Base-by-base conservation (phyloP, 2,888 invertebrate genomes). In the Boloria euphrosyne region DNA sequence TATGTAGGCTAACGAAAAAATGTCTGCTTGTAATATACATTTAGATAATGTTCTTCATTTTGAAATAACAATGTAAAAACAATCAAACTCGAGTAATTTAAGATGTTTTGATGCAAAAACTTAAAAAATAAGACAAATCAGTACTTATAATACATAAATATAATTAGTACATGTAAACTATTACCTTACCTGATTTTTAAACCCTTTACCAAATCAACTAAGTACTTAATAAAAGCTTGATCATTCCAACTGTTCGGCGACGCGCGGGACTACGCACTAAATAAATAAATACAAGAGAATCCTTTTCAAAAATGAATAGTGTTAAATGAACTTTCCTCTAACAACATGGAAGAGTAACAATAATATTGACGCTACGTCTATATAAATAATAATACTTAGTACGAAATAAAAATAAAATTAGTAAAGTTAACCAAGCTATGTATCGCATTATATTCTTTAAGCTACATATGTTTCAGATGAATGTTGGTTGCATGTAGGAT, bases 321-420 rank as follows among this genome's bases (percentile, higher is more conserved):
- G 13, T 44, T 65, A 67, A 73, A 73, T 61, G 73, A 71, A 69
- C 70, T 72, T 70, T 71, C 68, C 59, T 68, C 43, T 63, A 68
- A 69, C 65, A 57, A 71, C 69, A 64, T 63, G 22, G 13, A 68
- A 52, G 22, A 55, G 44, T 59, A 54, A 67, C 59, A 47, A 59
- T 31, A 49, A 17, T 16, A 64, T 59, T 62, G 62, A 67, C 59
- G 59, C 47, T 65, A 31, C 54, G 57, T 65, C 65, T 61, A 65
- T 65, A 69, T 6, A n/a, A 22, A 47, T 16, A 53, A 38, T n/a
- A n/a, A n/a, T n/a, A 49, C 13, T 7, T 58, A 59, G 18, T 18
- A 58, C 3, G 1, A 47, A 59, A 52, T 27, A 51, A 50, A n/a
- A 51, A 51, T 47, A 58, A 51, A 44, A 17, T 7, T 27, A 22